Evolutionary conservation across 1,140 invertebrate species (phyloP), one percentile per base, ranked within the genome.

Genomic region (Maconellicoccus hirsutus): DNA sequence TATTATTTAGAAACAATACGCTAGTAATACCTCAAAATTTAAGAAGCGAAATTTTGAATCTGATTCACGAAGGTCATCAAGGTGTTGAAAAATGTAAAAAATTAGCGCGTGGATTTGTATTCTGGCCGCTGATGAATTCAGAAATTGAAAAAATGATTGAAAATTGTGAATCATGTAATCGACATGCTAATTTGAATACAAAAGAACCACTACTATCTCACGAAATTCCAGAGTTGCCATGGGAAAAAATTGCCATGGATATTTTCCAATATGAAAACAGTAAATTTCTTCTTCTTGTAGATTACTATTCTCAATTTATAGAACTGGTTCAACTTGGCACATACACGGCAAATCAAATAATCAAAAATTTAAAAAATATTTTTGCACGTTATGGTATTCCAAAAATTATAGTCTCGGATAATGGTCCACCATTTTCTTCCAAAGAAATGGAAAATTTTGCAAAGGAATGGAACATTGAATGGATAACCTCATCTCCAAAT

Each of bases 111-210:
- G 75, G 80, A 71, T 71, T 76, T 52, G 74, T 83, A 42, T 82
- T 76, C 74, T 82, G 80, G 79, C 80, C 80, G 21, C 74, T 74
- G n/a, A 80, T 83, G 72, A 75, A 75, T 42, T 77, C 78, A 59
- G 76, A 83, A 63, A 81, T 83, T 33, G 76, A 78, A 77, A 74
- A 80, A 69, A 73, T 77, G 19, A 75, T 83, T 21, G 70, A 71
- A 23, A 77, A 76, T 71, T 83, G 81, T 77, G 59, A 74, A 61
- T 75, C 72, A 42, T 82, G 81, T 75, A 4, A 72, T 33, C 76
- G 74, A 71, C 76, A 75, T 75, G 70, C 70, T 69, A 74, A 72
- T 14, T 73, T 71, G 19, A 77, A 77, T 71, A n/a, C 70, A 22
- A 77, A 79, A 74, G 77, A 81, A 74, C 77, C 79, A 12, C 70